Evolutionary conservation across 2,113 vertebrate genomes (phyloP), one percentile per base, ranked within the genome.

Genomic region (Nerophis ophidion): DNA sequence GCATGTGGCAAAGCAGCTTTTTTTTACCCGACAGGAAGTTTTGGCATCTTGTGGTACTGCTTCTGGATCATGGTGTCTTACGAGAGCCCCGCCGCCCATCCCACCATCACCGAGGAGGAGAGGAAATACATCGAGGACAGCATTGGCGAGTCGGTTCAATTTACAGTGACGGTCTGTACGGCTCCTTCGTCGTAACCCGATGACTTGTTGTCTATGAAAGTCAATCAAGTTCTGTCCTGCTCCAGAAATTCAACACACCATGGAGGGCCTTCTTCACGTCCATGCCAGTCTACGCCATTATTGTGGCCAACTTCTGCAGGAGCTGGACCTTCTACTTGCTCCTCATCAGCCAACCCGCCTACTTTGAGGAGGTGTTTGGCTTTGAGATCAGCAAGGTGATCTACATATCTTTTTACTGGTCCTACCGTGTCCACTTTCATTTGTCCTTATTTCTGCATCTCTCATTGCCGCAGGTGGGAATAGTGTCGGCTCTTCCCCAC

Each of bases 61-160:
- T 99, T 99, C 88, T 99, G 97, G 97, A 86, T 97, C 83, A 86
- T 98, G 90, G 94, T 99, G 81, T 97, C 97, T 5, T 99, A 98
- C 11, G 94, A 99, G 86, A 98, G 97, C 79, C 97, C 97, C 34
- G 95, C 94, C 61, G 92, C 88, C 36, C 97, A 99, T 55, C 97
- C 97, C 62, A 98, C 97, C 5, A 99, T 99, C 84, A 91, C 94
- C 14, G 91, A 93, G 4, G 95, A 98, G 86, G 97, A 99, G 79
- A 91, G 92, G 63, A 93, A 85, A 61, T 99, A 98, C 79, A 99
- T 99, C 56, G 96, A 99, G 81, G 94, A 99, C 48, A 97, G 94
- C 87, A 99, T 99, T 47, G 97, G 97, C 70, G 91, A 93, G 71
- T 90, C 93, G 15, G 88, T 94, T 55, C 92, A 93, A 63, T 89